Percentiles rank a stretch among this genome's conserved stretches.
phyloP scores from a whole-genome alignment of 2,797 vertebrate species.

The Phrynocephalus forsythii region DNA sequence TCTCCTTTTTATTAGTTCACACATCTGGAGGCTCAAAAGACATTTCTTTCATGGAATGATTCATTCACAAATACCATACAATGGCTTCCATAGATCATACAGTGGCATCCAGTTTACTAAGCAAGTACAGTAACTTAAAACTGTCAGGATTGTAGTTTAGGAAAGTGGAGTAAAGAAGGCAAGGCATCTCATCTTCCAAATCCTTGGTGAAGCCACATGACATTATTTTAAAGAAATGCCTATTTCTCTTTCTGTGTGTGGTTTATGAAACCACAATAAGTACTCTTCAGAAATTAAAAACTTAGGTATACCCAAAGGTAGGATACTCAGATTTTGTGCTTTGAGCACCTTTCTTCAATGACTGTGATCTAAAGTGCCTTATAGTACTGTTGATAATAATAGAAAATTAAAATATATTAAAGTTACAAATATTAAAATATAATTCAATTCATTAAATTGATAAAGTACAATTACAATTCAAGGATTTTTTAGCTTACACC shows the following conservation, averaged over 20 bases:
- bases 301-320: not conserved
- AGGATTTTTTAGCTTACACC: not conserved
- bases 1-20: not conserved
- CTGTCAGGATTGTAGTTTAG: too few relatives aligned
- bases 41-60: not conserved
- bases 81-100: too few relatives aligned
- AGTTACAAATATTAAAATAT: too few relatives aligned
- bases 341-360: too few relatives aligned
- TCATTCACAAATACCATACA: not conserved
- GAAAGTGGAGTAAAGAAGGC: not conserved
- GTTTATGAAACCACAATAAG: not conserved
- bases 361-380: too few relatives aligned
- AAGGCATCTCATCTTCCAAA: not conserved
- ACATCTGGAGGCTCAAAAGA: not conserved
- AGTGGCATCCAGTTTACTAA: not conserved
- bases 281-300: not conserved
- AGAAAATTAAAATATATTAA: too few relatives aligned
- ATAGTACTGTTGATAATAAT: too few relatives aligned
- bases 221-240: not conserved
- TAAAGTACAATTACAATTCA: not conserved
- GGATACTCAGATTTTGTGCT: not conserved
- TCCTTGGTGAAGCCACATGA: not conserved
- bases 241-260: not conserved
- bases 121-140: not conserved
- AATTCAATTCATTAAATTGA: not conserved